These are phyloP conservation scores for Forbesichthys agassizii DNA, from an alignment of 2,113 vertebrate species.

Conservation along the genomic window DNA sequence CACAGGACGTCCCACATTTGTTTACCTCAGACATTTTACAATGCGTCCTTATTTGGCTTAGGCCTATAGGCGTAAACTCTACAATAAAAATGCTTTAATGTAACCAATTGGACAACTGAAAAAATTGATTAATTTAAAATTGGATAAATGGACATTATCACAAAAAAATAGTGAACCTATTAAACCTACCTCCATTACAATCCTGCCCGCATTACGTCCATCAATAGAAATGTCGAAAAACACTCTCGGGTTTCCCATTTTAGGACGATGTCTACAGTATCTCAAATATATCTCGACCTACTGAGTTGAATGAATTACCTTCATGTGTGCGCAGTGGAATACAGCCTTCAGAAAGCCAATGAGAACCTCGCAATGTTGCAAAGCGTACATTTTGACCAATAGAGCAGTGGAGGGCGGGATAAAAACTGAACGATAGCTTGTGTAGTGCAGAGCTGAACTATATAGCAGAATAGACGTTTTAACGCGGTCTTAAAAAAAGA, in stretches of 20 bases:
- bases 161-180: too few species aligned
- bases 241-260: conserved; percentile 75
- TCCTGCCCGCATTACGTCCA: conserved; percentile 57
- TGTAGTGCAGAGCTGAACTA: too few species aligned
- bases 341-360: conserved; percentile 32
- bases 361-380: not conserved
- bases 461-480: too few species aligned
- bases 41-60: too few species aligned
- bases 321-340: not conserved
- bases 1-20: too few species aligned
- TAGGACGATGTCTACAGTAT: not conserved
- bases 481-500: too few species aligned
- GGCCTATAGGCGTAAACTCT: too few species aligned
- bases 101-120: too few species aligned
- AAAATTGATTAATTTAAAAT: too few species aligned
- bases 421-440: too few species aligned
- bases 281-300: not conserved
- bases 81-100: too few species aligned
- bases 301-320: not conserved
- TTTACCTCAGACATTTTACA: too few species aligned
- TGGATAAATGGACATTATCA: not conserved
- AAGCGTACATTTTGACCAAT: conserved; percentile 22
- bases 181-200: conserved; percentile 79
- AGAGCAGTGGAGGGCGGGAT: not conserved
- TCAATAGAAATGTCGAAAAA: conserved; percentile 78